phyloP scores from a whole-genome alignment of 2,888 invertebrate genomes.

The Meliscaeva auricollis region DNA sequence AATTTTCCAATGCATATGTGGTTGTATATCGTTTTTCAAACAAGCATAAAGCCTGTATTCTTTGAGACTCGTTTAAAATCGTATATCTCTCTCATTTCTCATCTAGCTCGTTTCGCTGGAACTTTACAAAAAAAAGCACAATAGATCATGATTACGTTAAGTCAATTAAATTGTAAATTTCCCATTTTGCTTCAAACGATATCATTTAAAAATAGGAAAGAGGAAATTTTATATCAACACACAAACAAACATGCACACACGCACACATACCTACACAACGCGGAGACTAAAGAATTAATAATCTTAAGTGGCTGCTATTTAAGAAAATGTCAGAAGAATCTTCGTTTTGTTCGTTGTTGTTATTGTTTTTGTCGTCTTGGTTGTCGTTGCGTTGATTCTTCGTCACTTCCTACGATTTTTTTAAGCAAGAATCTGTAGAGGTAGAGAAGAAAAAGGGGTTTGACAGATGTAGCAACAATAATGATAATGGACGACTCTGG shows the following conservation, averaged over 20 bases:
- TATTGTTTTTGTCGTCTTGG: background rate
- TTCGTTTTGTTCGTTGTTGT: constrained; percentile 18
- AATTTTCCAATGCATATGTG: constrained; percentile 54
- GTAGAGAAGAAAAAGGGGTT: constrained; percentile 10
- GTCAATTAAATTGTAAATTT: constrained; percentile 60
- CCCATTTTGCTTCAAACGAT: constrained; percentile 40
- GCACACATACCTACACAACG: constrained; percentile 47
- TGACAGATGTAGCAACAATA: background rate
- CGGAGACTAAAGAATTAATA: constrained; percentile 66
- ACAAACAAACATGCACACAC: constrained; percentile 1
- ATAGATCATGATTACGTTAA: constrained; percentile 69
- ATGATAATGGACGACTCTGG: background rate
- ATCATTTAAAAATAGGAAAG: constrained; percentile 23
- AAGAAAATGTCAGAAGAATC: constrained; percentile 50
- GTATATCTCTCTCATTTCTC: background rate
- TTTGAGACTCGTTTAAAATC: constrained; percentile 20
- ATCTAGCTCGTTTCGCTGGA: constrained; percentile 3
- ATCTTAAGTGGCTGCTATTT: constrained; percentile 65
- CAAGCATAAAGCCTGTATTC: background rate
- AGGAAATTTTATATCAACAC: background rate
- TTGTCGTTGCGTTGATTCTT: constrained; percentile 6
- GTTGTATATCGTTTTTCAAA: constrained; percentile 17
- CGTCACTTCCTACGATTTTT: constrained; percentile 58
- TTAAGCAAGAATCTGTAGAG: background rate
- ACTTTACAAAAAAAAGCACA: constrained; percentile 24